Evolutionary conservation across 2,113 vertebrate species (phyloP), one percentile per base, ranked within the genome.

Genomic region (Pangasianodon hypophthalmus): DNA sequence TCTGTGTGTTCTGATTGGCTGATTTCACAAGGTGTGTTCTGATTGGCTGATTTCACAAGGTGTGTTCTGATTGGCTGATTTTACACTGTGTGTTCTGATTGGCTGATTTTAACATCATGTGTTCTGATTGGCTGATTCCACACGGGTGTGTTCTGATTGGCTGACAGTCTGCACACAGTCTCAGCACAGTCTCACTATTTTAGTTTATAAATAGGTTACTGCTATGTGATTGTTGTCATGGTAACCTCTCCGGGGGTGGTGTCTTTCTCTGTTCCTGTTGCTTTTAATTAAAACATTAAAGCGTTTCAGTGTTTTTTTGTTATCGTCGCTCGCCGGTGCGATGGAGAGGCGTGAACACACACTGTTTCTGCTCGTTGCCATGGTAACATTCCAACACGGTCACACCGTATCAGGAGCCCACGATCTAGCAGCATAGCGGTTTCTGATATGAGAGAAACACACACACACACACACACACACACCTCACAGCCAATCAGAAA

Each of bases 351-450:
- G 2, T 62, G 46, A 85, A 85, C 58, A 85, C 54, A 84, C 21
- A 3, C 44, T 85, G 60, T 67, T 85, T 67, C 44, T 85, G 60
- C 26, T 69, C 29, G 4, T 86, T n/a, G 29, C 62, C 62, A 69
- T 69, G 52, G 84, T 69, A 69, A 86, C 62, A 21, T 86, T 86
- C 62, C 84, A 67, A 50, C 62, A 86, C 8, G 14, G 84, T 86
- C 62, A 69, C 84, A 86, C 84, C 6, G 11, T 69, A 86, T 69
- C 62, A 86, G 84, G 46, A n/a, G 41, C 14, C 14, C 3, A 1
- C 14, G 82, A 84, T 62, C 54, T 84, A 41, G 82, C 62, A 84
- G 24, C 21, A 2, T 84, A 84, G 44, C 18, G n/a, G 7, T 52
- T 58, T 58, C 81, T 56, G 81, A 83, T 83, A 83, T 10, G 13